phyloP scores from a whole-genome alignment of 2,888 invertebrate species.

The Dione juno region DNA sequence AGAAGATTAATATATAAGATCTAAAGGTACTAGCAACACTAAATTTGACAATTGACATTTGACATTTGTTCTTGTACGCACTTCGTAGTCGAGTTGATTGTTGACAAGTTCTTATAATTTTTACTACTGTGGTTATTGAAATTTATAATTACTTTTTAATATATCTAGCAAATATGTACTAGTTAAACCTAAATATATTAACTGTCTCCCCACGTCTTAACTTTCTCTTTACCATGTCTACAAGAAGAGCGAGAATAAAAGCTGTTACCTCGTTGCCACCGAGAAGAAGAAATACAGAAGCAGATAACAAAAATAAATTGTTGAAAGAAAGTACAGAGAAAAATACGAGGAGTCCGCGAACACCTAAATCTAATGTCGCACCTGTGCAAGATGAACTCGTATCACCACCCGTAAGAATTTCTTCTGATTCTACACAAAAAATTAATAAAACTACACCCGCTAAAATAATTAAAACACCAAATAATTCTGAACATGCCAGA shows the following conservation, averaged over 20 bases:
- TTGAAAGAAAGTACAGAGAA: slow-evolving; percentile 49
- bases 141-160: neutral
- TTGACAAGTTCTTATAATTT: neutral
- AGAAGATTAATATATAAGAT: neutral
- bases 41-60: slow-evolving; percentile 9
- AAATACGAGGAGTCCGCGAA: slow-evolving; percentile 56
- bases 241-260: slow-evolving; percentile 88
- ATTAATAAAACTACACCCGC: slow-evolving; percentile 14
- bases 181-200: neutral
- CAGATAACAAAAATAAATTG: slow-evolving; percentile 26
- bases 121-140: neutral
- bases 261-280: slow-evolving; percentile 87
- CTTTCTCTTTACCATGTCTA: slow-evolving; percentile 77
- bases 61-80: slow-evolving; percentile 1
- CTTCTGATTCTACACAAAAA: slow-evolving; percentile 30
- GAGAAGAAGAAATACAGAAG: slow-evolving; percentile 69
- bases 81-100: slow-evolving; percentile 13
- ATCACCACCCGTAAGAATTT: slow-evolving; percentile 39
- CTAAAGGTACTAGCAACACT: neutral
- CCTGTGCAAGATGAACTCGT: slow-evolving; percentile 48
- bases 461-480: slow-evolving; percentile 31
- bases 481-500: slow-evolving; percentile 18
- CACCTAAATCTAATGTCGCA: slow-evolving; percentile 46
- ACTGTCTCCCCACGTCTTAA: neutral
- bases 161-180: neutral